Evolutionary conservation across 2,797 vertebrate genomes (phyloP).

Genomic region (Pelobates cultripes): DNA sequence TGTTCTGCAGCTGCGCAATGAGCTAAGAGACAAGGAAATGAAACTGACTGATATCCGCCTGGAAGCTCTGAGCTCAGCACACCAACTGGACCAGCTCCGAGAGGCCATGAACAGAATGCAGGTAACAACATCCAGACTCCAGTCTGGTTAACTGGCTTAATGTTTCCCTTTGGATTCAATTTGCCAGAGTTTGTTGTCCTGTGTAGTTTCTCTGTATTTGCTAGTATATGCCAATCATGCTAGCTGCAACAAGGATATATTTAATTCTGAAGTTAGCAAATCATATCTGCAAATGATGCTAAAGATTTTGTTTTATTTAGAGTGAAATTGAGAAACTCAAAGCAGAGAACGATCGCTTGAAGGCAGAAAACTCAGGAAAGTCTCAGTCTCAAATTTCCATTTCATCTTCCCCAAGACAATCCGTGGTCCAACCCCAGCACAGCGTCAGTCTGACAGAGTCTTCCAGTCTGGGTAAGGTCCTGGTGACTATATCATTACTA

Average conservation of each 20-base stretch:
- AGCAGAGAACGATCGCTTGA: slow-evolving; percentile 90
- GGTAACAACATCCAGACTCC: slow-evolving; percentile 66
- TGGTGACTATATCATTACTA: not conserved
- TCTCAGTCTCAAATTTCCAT: slow-evolving; percentile 86
- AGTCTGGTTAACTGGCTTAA: no score
- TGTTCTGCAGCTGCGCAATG: slow-evolving; percentile 92
- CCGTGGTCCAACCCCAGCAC: slow-evolving; percentile 83
- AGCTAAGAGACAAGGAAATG: slow-evolving; percentile 98
- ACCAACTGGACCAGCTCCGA: slow-evolving; percentile 95
- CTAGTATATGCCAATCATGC: no score
- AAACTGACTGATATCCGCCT: slow-evolving; percentile 95
- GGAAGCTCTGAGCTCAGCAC: slow-evolving; percentile 95
- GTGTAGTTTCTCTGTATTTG: no score
- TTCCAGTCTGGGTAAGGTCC: slow-evolving; percentile 87
- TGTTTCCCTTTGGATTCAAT: no score
- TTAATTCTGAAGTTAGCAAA: no score
- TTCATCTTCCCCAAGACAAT: slow-evolving; percentile 82
- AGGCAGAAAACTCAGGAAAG: slow-evolving; percentile 86
- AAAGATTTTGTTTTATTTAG: slow-evolving; percentile 64
- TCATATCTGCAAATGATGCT: no score
- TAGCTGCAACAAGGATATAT: no score
- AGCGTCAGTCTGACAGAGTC: slow-evolving; percentile 93
- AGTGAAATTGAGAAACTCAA: slow-evolving; percentile 95
- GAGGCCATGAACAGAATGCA: slow-evolving; percentile 99
- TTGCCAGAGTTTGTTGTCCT: no score